Conservation (phyloP, 2,888 invertebrate species). For the Smittia sp. region DNA sequence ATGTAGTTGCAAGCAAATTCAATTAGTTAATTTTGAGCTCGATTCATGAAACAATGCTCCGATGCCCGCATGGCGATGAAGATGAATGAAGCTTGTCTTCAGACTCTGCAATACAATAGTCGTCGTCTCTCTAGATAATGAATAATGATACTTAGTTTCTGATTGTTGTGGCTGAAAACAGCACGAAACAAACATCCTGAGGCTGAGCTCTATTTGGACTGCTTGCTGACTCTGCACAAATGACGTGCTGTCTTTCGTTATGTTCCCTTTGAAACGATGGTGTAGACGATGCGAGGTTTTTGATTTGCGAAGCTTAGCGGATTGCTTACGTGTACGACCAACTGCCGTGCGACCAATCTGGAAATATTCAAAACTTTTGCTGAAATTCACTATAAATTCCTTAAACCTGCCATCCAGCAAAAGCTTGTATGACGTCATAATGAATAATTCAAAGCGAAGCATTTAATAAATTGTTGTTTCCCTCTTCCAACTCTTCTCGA, state of each 20-base stretch:
- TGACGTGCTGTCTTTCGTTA: too few relatives aligned
- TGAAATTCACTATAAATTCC: too few relatives aligned
- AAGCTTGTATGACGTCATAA: not conserved
- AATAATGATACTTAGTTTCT: conserved; percentile 38
- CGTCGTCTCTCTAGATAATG: conserved; percentile 35
- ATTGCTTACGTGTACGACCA: too few relatives aligned
- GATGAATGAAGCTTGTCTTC: conserved; percentile 27
- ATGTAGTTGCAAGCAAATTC: conserved; percentile 1
- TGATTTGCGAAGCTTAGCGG: too few relatives aligned
- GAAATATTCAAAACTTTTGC: too few relatives aligned
- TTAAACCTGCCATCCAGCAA: too few relatives aligned
- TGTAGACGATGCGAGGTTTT: too few relatives aligned
- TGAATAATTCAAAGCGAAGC: conserved; percentile 11
- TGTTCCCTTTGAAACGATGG: too few relatives aligned
- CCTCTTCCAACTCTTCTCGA: not conserved
- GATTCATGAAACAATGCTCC: conserved; percentile 23
- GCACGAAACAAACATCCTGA: not conserved
- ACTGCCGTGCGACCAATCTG: too few relatives aligned
- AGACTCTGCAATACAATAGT: not conserved
- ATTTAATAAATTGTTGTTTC: conserved; percentile 21
- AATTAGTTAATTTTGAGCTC: conserved; percentile 27
- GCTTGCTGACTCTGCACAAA: too few relatives aligned
- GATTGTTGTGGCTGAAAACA: conserved; percentile 11
- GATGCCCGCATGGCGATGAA: not conserved
- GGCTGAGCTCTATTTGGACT: not conserved